Conservation (phyloP, 2,888 invertebrate species). For the Sicus ferrugineus region DNA sequence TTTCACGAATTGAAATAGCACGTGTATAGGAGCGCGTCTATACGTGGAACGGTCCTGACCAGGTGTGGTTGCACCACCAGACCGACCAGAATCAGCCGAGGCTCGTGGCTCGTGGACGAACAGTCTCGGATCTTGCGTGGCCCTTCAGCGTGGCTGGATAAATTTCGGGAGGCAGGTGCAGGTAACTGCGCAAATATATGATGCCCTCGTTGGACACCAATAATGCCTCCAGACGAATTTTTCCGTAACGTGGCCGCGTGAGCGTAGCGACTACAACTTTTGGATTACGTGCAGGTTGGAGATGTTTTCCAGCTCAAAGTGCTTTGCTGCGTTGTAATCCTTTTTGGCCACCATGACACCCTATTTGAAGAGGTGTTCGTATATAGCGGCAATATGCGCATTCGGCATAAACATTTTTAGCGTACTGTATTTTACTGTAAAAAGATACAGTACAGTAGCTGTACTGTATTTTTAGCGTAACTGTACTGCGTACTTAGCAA, state of each 20-base stretch:
- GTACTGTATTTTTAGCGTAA: too few relatives aligned
- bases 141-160: slow-evolving; percentile 97
- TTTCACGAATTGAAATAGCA: too few relatives aligned
- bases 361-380: slow-evolving; percentile 98
- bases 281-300: slow-evolving; percentile 99
- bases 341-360: slow-evolving; percentile 99
- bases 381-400: slow-evolving; percentile 94
- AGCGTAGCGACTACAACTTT: slow-evolving; percentile 95
- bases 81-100: slow-evolving; percentile 73
- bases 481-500: slow-evolving; percentile 54
- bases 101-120: slow-evolving; percentile 78
- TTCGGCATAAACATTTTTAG: slow-evolving; percentile 98
- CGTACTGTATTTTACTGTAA: too few relatives aligned
- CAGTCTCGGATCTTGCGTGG: slow-evolving; percentile 85
- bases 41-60: slow-evolving; percentile 86
- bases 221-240: slow-evolving; percentile 99
- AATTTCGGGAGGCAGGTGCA: slow-evolving; percentile 98
- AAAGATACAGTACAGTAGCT: too few relatives aligned
- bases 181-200: slow-evolving; percentile 91
- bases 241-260: slow-evolving; percentile 95
- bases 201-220: slow-evolving; percentile 99
- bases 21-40: too few relatives aligned
- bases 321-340: slow-evolving; percentile 97
- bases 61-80: slow-evolving; percentile 76
- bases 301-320: slow-evolving; percentile 92